Evolutionary conservation across 2,888 invertebrate species (phyloP), one percentile per base, ranked within the genome.

Genomic region (Mechanitis mazaeus): DNA sequence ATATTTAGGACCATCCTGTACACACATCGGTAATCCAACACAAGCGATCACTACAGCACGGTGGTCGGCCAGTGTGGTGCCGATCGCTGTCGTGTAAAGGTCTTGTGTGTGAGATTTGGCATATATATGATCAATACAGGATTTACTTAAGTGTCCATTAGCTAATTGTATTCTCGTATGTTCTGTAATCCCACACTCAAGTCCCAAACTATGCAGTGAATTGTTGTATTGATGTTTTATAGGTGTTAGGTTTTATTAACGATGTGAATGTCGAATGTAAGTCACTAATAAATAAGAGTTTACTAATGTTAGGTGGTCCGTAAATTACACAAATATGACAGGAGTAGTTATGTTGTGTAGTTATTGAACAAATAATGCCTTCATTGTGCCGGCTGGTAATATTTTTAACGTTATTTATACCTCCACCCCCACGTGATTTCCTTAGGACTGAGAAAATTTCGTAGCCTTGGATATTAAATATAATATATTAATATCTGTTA

Each of bases 151-250:
- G 46, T 57, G 57, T 45, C 28, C 12, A 57, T 54, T 57, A 11
- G 28, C n/a, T 61, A 61, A 45, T 57, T 61, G 57, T 12, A 61
- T 38, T 28, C 61, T 57, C 6, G 61, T 61, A 46, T 61, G 45
- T 20, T 12, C 12, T 28, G 56, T 50, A 12, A 61, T 61, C 57
- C 61, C 61, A 12, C 57, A 54, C 38, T 57, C 46, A 45, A 45
- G 45, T 45, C 45, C 45, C 45, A 45, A 12, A n/a, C 53, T 56
- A 54, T 56, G 54, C 57, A 70, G 20, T 31, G 59, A 55, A 42
- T 45, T 56, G 9, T 31, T 64, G 45, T 69, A 69, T 56, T 56
- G 61, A 61, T 69, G 60, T 60, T 62, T 68, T 63, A 68, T 20
- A 61, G 65, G 64, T 7, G 20, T 20, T 20, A 20, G n/a, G n/a